phyloP scores from a whole-genome alignment of 2,113 vertebrate genomes.

The Sylvilagus bachmani region DNA sequence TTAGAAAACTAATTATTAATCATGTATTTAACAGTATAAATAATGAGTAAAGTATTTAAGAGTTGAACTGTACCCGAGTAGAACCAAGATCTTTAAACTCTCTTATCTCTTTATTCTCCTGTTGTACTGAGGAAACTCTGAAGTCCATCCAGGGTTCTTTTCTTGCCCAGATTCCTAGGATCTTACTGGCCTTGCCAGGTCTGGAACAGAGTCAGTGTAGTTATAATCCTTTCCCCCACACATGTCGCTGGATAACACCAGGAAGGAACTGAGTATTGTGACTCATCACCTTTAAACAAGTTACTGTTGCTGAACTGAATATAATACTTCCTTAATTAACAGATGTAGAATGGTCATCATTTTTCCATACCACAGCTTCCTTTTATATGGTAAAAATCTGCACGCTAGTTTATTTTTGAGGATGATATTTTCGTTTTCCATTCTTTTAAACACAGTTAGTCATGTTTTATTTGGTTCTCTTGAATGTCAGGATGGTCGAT shows the following conservation, averaged over 20 bases:
- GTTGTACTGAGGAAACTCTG: not conserved
- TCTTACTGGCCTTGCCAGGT: not conserved
- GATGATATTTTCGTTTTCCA: conserved; percentile 62
- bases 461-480: conserved; percentile 57
- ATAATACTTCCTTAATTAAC: conserved; percentile 64
- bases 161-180: not conserved
- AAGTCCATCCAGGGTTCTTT: not conserved
- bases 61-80: not conserved
- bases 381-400: conserved; percentile 59
- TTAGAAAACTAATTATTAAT: conserved; percentile 23
- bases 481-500: conserved; percentile 59
- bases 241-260: conserved; percentile 35
- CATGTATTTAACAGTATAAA: conserved; percentile 14
- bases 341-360: conserved; percentile 66
- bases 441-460: conserved; percentile 53
- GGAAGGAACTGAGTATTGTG: conserved; percentile 62
- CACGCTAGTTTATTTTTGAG: conserved; percentile 68
- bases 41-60: not conserved
- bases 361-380: conserved; percentile 68
- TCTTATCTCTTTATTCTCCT: not conserved
- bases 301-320: conserved; percentile 25
- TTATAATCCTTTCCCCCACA: not conserved
- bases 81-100: not conserved
- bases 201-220: not conserved
- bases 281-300: conserved; percentile 68